Base-by-base conservation (phyloP, 1,140 invertebrate genomes). In the Drosophila erecta region DNA sequence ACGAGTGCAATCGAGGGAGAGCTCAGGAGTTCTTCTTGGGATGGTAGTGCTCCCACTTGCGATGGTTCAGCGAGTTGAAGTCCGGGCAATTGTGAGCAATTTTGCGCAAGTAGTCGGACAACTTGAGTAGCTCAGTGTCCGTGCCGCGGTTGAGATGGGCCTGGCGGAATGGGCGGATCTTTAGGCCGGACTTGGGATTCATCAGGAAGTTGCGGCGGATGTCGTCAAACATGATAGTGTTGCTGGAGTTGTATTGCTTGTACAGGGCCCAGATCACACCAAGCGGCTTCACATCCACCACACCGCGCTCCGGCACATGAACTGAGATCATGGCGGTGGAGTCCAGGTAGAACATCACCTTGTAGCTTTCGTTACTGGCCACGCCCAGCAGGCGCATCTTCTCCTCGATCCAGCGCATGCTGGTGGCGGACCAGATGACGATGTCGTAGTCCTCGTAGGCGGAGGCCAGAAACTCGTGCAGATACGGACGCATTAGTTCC, bases 151-250 rank as follows among this genome's bases (percentile, higher is more conserved):
- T 98, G 8, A 96, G 92, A 90, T 99, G 97, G 0, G 98, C 98
- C 86, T 98, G 95, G 6, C 95, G 95, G 92, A 98, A 99, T 0
- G 98, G 96, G 87, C 95, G 94, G 90, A 99, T 99, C 92, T 96
- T 96, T 1, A 99, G 93, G 5, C 98, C 98, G 70, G 96, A 98
- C 79, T 97, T 96, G 14, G 98, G 98, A 93, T 99, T 99, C 98
- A 99, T 99, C 14, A 99, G 95, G 85, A 99, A 99, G 93, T 99
- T 99, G 76, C 98, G 93, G 58, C 98, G 94, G n/a, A 99, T 96
- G 91, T 99, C 98, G 90, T 99, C 98, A 87, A 99, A 97, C 98
- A 99, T 99, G 71, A 99, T 98, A 0, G 98, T 99, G 90, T 99
- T 99, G 85, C 96, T 97, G 0, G 95, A 93, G 44, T 94, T 96